These are phyloP conservation scores for Temnopleurus reevesii DNA, from an alignment of 53 echinoderm and acorn worm genomes.

Conservation along the genomic window DNA sequence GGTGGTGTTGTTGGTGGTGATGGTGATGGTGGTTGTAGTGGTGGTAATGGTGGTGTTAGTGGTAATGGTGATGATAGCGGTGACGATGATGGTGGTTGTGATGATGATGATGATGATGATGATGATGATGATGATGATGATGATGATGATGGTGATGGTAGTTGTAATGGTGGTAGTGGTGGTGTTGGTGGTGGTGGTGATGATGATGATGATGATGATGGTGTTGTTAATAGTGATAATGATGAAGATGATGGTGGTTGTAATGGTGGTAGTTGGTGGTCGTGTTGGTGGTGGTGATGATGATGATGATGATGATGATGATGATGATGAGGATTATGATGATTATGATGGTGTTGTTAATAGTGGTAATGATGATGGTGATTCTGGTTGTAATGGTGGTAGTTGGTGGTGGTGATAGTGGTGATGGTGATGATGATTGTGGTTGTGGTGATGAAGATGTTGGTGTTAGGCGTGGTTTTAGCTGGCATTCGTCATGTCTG, in stretches of 20 bases:
- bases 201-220: background rate
- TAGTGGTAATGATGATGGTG: background rate
- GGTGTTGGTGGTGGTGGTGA: background rate
- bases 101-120: background rate
- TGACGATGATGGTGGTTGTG: background rate
- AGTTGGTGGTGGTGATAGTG: background rate
- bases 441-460: background rate
- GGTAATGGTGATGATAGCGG: background rate
- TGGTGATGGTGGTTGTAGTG: background rate
- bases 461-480: conserved; percentile 66
- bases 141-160: background rate
- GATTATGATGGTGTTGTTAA: background rate
- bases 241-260: background rate
- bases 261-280: background rate
- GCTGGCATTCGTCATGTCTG: conserved; percentile 79
- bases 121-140: background rate
- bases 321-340: background rate
- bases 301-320: background rate
- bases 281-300: background rate
- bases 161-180: background rate
- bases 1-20: background rate
- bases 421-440: background rate
- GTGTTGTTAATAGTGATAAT: background rate
- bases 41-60: background rate
- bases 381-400: background rate